Evolutionary conservation across 2,888 invertebrate species (phyloP), one percentile per base, ranked within the genome.

Genomic region (Nomada ruficornis): DNA sequence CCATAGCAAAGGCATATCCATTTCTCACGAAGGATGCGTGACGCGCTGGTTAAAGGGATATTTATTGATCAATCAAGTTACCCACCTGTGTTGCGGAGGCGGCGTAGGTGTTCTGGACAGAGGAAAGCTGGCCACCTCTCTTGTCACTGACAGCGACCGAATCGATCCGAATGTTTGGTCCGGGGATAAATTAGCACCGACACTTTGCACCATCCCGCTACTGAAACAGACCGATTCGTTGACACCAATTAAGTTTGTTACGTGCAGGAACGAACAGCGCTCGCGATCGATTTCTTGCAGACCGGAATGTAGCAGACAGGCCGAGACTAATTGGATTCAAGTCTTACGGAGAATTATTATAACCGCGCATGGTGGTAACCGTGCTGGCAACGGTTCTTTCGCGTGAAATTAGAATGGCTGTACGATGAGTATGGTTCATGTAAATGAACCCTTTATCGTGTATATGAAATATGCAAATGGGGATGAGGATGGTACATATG

Each of bases 41-140:
- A 36, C 36, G 36, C 36, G 36, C 36, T 36, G 36, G 36, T 36
- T 5, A 20, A n/a, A 47, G 20, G 23, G 23, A 44, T 20, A 54
- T 57, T 57, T 47, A 29, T 44, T 18, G 55, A 18, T 7, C 54
- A 69, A 74, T 60, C 7, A 11, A 75, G 52, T 71, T 50, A 77
- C 85, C 81, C 80, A 94, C 94, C 93, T 94, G 87, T 93, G 93
- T 73, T 91, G 94, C 65, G 96, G 96, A 64, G 96, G 96, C 71
- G 96, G 96, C 88, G 96, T 96, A 50, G 96, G 96, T 64, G 96
- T 96, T 84, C 96, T 95, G 18, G 96, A 96, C 52, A 96, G 93
- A n/a, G 97, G 97, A 90, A 97, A 97, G 92, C 96, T 96, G 87
- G 97, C 97, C 75, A 97, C 96, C 93, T 97, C 97, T 87, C 96